A percentile compares a stretch with the other conserved stretches of the same genome.
Evolutionary conservation across 2,888 invertebrate species (phyloP).

Genomic region (Stenodera caucasica): DNA sequence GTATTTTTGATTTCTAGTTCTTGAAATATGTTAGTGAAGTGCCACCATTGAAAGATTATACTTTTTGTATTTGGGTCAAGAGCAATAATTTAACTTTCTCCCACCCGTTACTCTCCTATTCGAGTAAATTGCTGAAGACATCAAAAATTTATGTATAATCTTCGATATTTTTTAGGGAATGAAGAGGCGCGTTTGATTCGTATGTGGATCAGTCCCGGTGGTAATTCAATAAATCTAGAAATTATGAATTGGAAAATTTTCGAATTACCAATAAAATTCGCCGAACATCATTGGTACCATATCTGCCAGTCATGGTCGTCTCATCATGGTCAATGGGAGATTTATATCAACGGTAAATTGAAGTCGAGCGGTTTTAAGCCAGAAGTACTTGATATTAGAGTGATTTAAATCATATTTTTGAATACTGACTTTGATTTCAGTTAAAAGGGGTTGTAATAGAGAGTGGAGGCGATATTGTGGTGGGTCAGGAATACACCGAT

Average conservation of each 20-base stretch:
- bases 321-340: conserved; percentile 62
- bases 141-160: too few species aligned
- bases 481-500: conserved; percentile 72
- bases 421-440: conserved; percentile 50
- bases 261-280: conserved; percentile 54
- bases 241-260: conserved; percentile 61
- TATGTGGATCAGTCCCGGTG: conserved; percentile 65
- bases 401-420: too few species aligned
- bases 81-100: conserved; percentile 58
- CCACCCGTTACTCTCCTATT: conserved; percentile 61
- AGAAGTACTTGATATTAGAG: conserved; percentile 51
- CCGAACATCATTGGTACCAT: conserved; percentile 64
- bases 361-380: conserved; percentile 51
- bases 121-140: conserved; percentile 61
- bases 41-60: conserved; percentile 59
- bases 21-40: conserved; percentile 58
- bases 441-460: conserved; percentile 60
- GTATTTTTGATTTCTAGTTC: conserved; percentile 52
- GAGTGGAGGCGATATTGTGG: conserved; percentile 64
- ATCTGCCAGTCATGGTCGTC: conserved; percentile 69
- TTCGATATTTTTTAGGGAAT: conserved; percentile 56
- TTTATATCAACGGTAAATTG: conserved; percentile 64
- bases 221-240: conserved; percentile 60
- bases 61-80: conserved; percentile 60
- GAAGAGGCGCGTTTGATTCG: conserved; percentile 60